These are phyloP conservation scores for Hypothenemus hampei DNA, from an alignment of 1,140 invertebrate species.

Conservation along the genomic window DNA sequence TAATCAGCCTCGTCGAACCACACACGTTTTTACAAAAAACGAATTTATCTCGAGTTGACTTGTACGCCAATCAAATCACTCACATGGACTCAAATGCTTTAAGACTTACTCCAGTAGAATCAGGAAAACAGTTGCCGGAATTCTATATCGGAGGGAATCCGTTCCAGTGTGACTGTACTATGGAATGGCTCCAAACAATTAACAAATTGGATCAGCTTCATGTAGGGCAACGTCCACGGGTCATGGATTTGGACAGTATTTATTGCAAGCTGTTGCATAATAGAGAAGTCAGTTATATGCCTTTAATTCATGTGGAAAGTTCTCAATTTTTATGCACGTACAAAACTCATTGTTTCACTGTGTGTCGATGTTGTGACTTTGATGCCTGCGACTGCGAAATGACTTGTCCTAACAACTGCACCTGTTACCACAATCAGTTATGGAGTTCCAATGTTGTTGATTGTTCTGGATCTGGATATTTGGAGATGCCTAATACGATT, in stretches of 20 bases:
- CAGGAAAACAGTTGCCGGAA: slow-evolving; percentile 65
- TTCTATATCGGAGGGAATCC: slow-evolving; percentile 86
- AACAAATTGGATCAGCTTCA: slow-evolving; percentile 69
- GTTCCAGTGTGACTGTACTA: slow-evolving; percentile 80
- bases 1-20: slow-evolving; percentile 70
- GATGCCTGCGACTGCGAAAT: slow-evolving; percentile 94
- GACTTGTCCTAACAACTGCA: slow-evolving; percentile 90
- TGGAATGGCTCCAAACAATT: slow-evolving; percentile 83
- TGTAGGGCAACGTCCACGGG: slow-evolving; percentile 75
- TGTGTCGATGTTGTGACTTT: slow-evolving; percentile 92
- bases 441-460: slow-evolving; percentile 93
- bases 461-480: slow-evolving; percentile 75
- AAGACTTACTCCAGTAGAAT: slow-evolving; percentile 64
- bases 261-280: slow-evolving; percentile 86
- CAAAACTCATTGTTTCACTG: slow-evolving; percentile 86
- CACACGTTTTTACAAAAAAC: slow-evolving; percentile 79
- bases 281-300: slow-evolving; percentile 72
- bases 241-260: slow-evolving; percentile 87
- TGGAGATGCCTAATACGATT: slow-evolving; percentile 76
- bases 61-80: slow-evolving; percentile 79
- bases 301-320: slow-evolving; percentile 75
- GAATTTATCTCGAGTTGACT: slow-evolving; percentile 76
- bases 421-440: slow-evolving; percentile 89
- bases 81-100: slow-evolving; percentile 77
- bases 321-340: slow-evolving; percentile 90